Conservation (phyloP, 2,888 invertebrate species). For the Leptinotarsa juncta region DNA sequence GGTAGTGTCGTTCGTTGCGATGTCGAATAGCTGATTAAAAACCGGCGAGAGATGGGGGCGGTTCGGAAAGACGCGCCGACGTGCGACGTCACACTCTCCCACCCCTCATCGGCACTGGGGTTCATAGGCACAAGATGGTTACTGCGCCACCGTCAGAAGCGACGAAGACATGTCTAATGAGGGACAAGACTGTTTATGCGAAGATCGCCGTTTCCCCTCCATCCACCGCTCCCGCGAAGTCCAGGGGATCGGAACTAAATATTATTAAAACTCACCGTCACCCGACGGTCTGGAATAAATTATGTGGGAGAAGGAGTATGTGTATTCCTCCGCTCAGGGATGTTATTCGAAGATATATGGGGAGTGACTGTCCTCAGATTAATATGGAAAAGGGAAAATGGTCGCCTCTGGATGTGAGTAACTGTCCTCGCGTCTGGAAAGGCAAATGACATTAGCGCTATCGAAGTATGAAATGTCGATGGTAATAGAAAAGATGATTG, state of each 20-base stretch:
- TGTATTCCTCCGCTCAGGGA: constrained; percentile 43
- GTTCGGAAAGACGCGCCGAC: constrained; percentile 60
- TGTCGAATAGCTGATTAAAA: constrained; percentile 60
- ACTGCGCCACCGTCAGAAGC: constrained; percentile 56
- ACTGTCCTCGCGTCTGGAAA: constrained; percentile 29
- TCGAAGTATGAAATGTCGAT: constrained; percentile 30
- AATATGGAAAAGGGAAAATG: constrained; percentile 50
- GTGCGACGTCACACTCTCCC: constrained; percentile 53
- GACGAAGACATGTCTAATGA: constrained; percentile 59
- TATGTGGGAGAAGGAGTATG: constrained; percentile 51
- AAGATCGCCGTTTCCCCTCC: constrained; percentile 41
- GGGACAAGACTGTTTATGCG: constrained; percentile 48
- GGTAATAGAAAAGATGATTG: constrained; percentile 26
- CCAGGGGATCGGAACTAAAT: constrained; percentile 49
- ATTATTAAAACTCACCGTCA: constrained; percentile 56
- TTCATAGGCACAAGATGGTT: constrained; percentile 59
- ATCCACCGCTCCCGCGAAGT: constrained; percentile 24
- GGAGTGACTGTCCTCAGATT: constrained; percentile 45
- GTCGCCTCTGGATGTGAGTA: constrained; percentile 40
- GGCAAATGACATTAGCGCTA: constrained; percentile 36
- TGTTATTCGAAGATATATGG: constrained; percentile 45
- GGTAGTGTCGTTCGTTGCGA: constrained; percentile 59
- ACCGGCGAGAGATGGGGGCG: constrained; percentile 59
- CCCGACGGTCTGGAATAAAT: constrained; percentile 47
- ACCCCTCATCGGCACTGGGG: constrained; percentile 49